Conservation (phyloP, 2,797 vertebrate genomes). For the Tragopan temminckii region DNA sequence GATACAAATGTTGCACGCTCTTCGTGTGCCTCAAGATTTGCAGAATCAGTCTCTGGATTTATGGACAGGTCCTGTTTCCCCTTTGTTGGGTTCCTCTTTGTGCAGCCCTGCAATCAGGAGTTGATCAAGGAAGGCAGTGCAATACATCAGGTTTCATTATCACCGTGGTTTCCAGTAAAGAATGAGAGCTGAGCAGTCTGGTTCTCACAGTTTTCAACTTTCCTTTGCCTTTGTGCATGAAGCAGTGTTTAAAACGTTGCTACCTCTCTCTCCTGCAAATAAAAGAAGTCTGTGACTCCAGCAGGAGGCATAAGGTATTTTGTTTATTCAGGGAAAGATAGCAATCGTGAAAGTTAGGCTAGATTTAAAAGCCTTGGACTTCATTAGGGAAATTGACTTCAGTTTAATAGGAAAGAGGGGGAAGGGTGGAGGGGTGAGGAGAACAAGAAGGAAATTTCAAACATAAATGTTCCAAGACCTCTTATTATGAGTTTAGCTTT, state of each 20-base stretch:
- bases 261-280: background rate
- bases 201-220: conserved; percentile 51
- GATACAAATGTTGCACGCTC: background rate
- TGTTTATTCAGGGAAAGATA: conserved; percentile 60
- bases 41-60: background rate
- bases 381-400: conserved; percentile 50
- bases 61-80: background rate
- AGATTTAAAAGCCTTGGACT: conserved; percentile 45
- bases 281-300: conserved; percentile 2
- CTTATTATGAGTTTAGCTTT: conserved; percentile 39
- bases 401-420: conserved; percentile 47
- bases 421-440: conserved; percentile 12
- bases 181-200: background rate
- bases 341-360: background rate
- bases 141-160: conserved; percentile 31
- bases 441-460: conserved; percentile 54
- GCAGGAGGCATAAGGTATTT: conserved; percentile 20
- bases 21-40: background rate
- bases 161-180: background rate
- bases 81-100: conserved; percentile 24
- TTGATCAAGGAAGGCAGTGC: background rate
- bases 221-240: background rate
- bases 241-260: conserved; percentile 20
- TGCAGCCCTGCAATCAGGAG: background rate
- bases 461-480: conserved; percentile 41